phyloP scores from a whole-genome alignment of 1,140 invertebrate genomes.

The Tenebrio molitor region DNA sequence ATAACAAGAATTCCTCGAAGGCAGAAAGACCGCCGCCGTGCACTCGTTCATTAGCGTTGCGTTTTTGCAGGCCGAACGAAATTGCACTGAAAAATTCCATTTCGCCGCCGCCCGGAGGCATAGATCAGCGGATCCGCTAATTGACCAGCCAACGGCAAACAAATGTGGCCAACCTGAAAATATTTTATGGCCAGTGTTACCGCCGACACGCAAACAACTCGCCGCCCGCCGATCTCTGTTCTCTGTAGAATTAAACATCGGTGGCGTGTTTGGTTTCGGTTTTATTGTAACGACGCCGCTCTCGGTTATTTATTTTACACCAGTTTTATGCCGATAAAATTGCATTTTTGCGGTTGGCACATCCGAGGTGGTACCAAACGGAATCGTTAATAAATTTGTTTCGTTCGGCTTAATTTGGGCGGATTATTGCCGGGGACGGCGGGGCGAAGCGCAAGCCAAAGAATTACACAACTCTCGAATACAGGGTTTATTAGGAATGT shows the following conservation, averaged over 20 bases:
- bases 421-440: too few relatives aligned
- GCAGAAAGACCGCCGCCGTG: too few relatives aligned
- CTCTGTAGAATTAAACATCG: neutral
- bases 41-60: too few relatives aligned
- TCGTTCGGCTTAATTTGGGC: neutral
- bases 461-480: too few relatives aligned
- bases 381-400: conserved; percentile 5
- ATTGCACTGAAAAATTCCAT: conserved; percentile 5
- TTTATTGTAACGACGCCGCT: conserved; percentile 2
- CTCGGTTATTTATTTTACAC: conserved; percentile 6
- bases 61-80: neutral
- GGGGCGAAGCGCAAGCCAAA: too few relatives aligned
- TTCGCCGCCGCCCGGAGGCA: neutral
- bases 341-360: conserved; percentile 16
- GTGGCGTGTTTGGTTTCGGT: neutral
- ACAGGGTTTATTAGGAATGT: too few relatives aligned
- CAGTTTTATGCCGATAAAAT: conserved; percentile 8
- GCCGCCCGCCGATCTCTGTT: neutral
- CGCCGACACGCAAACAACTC: conserved; percentile 29
- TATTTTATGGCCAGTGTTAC: conserved; percentile 24
- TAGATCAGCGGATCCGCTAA: conserved; percentile 27
- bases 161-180: conserved; percentile 37
- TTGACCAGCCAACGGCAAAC: conserved; percentile 28
- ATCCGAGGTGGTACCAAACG: neutral
- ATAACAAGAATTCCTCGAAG: too few relatives aligned